These are phyloP conservation scores for Prunella himalayana DNA, from an alignment of 2,113 vertebrate genomes.

Conservation along the genomic window DNA sequence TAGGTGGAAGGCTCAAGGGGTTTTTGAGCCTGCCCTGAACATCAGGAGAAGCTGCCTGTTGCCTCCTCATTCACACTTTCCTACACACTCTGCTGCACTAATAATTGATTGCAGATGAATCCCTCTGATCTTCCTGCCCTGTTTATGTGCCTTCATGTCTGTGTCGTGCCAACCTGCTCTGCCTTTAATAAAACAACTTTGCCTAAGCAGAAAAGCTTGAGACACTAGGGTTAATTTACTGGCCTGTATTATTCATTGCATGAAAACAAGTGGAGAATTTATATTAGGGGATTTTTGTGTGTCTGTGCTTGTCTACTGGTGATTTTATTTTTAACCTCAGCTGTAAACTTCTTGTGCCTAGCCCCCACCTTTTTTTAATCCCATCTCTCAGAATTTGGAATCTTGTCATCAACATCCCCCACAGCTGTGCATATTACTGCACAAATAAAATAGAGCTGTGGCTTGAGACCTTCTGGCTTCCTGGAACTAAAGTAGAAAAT, in stretches of 20 bases:
- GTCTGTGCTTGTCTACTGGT: neutral
- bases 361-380: neutral
- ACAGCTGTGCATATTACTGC: neutral
- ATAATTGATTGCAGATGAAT: neutral
- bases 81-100: neutral
- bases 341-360: neutral
- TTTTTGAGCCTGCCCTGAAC: neutral
- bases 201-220: neutral
- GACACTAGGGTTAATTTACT: slow-evolving; percentile 1
- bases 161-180: neutral
- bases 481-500: slow-evolving; percentile 14
- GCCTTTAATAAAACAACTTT: neutral
- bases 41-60: slow-evolving; percentile 15
- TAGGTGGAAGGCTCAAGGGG: slow-evolving; percentile 15
- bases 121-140: neutral
- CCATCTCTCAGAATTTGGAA: neutral
- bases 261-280: slow-evolving; percentile 13
- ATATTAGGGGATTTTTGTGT: neutral
- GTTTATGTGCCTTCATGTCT: neutral
- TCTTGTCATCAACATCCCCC: neutral
- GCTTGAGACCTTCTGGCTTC: slow-evolving; percentile 12
- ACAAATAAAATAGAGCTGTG: neutral
- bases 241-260: slow-evolving; percentile 7
- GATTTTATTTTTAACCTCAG: slow-evolving; percentile 43
- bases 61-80: neutral